These are phyloP conservation scores for Epizoanthus stellaris DNA, from an alignment of 92 coral and sea anemone species.

Conservation along the genomic window DNA sequence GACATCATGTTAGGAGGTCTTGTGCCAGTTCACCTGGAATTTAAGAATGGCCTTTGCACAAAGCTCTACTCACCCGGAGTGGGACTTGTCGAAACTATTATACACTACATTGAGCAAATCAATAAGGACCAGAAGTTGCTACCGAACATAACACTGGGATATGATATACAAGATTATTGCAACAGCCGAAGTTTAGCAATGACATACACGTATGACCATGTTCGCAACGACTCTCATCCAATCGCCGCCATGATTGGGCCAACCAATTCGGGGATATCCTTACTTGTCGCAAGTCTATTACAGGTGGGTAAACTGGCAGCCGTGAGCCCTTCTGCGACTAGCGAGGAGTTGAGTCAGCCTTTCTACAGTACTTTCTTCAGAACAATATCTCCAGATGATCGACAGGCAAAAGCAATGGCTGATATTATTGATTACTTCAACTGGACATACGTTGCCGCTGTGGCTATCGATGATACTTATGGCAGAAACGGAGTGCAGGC, in stretches of 20 bases:
- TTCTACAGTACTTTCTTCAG: slow-evolving; percentile 17
- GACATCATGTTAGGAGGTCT: no score
- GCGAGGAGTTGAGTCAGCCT: slow-evolving; percentile 35
- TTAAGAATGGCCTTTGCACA: no score
- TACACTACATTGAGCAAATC: no score
- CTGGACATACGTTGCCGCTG: slow-evolving; percentile 30
- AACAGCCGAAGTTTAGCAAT: no score
- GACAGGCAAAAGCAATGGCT: slow-evolving; percentile 21
- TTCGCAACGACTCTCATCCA: neutral
- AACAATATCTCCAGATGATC: slow-evolving; percentile 31
- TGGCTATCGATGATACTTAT: slow-evolving; percentile 21
- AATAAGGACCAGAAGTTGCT: no score
- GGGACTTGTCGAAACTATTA: no score
- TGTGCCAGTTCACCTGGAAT: no score
- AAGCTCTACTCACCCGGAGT: no score
- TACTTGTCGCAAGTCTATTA: neutral
- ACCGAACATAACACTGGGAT: no score
- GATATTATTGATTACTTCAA: slow-evolving; percentile 23
- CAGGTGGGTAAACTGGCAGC: neutral
- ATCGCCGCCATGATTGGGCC: neutral
- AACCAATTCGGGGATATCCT: neutral
- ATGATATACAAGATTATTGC: no score
- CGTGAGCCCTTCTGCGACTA: slow-evolving; percentile 19
- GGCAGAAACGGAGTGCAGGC: slow-evolving; percentile 20
- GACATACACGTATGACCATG: no score